Base-by-base conservation (phyloP, 2,888 invertebrate species). In the Apotomis capreana region DNA sequence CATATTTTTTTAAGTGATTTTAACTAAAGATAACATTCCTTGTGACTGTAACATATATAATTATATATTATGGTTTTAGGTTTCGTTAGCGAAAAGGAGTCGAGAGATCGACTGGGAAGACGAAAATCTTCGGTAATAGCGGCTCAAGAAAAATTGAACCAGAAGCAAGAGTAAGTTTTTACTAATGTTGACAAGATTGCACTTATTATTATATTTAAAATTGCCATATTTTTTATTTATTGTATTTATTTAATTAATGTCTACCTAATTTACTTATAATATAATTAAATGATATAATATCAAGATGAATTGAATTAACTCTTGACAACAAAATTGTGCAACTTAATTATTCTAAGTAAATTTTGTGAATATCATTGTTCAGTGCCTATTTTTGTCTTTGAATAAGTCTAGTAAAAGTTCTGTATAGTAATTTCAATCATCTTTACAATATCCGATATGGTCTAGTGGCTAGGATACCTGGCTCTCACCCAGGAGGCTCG, bases 391-490 rank as follows among this genome's bases (percentile, higher is more conserved):
- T 44, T 44, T 44, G 44, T 44, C 26, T 26, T 26, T 44, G 44
- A 6, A 44, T 44, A 44, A 44, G 8, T 44, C 44, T 6, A 44
- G 2, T 3, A 26, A n/a, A 60, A 12, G 9, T 54, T 0, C 3
- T 57, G 75, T 4, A 59, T 44, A 46, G 61, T 10, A 76, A 69
- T 78, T 81, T 79, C 74, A 26, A 3, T 0, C 8, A 10, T 0
- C 1, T 0, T 6, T 9, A 0, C 40, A 64, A 4, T 3, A 85
- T 94, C 94, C 94, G 93, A 92, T 94, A 94, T 94, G 93, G 94
- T 94, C 94, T 94, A 94, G 94, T 94, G 94, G 94, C 91, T 94
- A 94, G 94, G 94, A 94, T 94, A 94, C 91, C 94, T 94, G 94
- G 94, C 88, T 71, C 76, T 68, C 73, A 63, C 73, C 75, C 76